Conservation (phyloP, 2,113 vertebrate genomes). For the Xenus cinereus region DNA sequence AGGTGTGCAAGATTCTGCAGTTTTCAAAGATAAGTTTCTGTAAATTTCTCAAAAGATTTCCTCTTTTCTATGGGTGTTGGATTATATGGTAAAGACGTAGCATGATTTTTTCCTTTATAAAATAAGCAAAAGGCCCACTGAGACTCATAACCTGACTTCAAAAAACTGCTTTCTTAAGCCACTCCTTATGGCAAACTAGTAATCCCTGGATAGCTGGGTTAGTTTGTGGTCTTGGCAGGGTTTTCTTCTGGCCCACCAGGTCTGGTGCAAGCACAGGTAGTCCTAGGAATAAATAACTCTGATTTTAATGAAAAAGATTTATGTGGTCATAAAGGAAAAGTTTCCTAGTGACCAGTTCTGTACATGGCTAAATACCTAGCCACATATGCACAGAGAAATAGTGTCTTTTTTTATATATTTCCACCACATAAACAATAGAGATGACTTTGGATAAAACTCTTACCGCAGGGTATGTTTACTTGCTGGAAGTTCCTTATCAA, state of each 20-base stretch:
- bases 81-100: conserved; percentile 17
- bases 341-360: not conserved
- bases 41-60: conserved; percentile 7
- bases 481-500: not conserved
- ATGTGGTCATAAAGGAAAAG: conserved; percentile 51
- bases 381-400: not conserved
- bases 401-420: not conserved
- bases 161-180: conserved; percentile 57
- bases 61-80: not conserved
- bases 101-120: conserved; percentile 46
- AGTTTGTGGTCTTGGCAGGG: conserved; percentile 61
- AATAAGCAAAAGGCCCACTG: conserved; percentile 26
- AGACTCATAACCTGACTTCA: conserved; percentile 51
- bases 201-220: conserved; percentile 34
- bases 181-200: conserved; percentile 41
- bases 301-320: conserved; percentile 64
- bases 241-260: conserved; percentile 44
- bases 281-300: conserved; percentile 56
- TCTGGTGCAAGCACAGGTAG: conserved; percentile 64
- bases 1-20: not conserved
- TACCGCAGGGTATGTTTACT: not conserved
- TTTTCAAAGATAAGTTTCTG: not conserved
- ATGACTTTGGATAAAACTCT: not conserved
- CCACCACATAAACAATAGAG: not conserved
- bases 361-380: not conserved